phyloP scores from a whole-genome alignment of 2,888 invertebrate genomes.

The Branchipolynoe longqiensis region DNA sequence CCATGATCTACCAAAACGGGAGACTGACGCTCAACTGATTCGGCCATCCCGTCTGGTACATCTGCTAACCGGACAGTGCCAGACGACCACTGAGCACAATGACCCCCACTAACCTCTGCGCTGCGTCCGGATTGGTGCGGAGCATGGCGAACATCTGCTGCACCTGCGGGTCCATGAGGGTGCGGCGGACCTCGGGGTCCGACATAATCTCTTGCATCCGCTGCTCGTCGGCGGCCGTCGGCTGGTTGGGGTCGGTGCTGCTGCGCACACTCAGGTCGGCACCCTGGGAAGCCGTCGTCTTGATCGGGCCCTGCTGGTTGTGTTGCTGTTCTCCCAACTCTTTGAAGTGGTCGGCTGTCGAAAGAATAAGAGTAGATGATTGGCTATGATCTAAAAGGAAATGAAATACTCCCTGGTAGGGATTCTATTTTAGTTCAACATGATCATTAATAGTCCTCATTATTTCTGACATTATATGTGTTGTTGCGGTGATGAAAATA shows the following conservation, averaged over 20 bases:
- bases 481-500: too few species aligned
- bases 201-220: constrained; percentile 66
- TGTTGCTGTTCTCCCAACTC: constrained; percentile 31
- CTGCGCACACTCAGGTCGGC: constrained; percentile 66
- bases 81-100: not conserved
- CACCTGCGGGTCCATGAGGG: constrained; percentile 74
- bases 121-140: constrained; percentile 72
- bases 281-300: constrained; percentile 63
- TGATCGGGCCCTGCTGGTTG: not conserved
- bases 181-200: constrained; percentile 72
- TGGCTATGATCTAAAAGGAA: not conserved
- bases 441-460: too few species aligned
- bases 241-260: constrained; percentile 58
- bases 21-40: too few species aligned
- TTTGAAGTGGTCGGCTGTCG: constrained; percentile 37
- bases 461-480: too few species aligned
- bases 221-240: constrained; percentile 64
- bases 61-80: not conserved
- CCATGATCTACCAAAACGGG: too few species aligned
- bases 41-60: too few species aligned
- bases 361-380: not conserved
- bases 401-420: not conserved
- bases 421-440: too few species aligned
- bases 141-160: constrained; percentile 73
- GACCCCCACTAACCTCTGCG: constrained; percentile 72